Evolutionary conservation across 64 coral and sea anemone species (phyloP).

Genomic region (Stichodactyla mertensii): DNA sequence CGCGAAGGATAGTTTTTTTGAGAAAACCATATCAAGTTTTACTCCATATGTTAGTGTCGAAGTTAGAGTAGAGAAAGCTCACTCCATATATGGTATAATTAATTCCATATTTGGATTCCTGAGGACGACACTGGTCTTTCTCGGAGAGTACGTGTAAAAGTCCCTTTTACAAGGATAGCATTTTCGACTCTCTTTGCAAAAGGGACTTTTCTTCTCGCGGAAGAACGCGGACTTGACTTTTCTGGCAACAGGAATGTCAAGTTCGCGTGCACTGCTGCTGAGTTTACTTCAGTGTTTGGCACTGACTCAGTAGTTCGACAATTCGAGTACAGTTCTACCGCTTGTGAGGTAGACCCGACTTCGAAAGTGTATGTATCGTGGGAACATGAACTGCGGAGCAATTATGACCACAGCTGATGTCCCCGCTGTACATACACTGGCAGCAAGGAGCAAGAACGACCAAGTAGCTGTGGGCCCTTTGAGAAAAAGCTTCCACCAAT

Average conservation of each 20-base stretch:
- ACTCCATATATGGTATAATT: not conserved
- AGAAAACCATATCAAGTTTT: not conserved
- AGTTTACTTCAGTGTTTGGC: no score
- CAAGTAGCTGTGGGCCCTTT: not conserved
- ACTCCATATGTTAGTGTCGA: not conserved
- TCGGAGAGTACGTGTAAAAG: constrained; percentile 27
- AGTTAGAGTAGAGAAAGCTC: not conserved
- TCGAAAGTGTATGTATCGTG: not conserved
- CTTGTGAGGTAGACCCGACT: not conserved
- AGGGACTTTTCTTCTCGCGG: not conserved
- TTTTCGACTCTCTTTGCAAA: not conserved
- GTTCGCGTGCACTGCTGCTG: constrained; percentile 20
- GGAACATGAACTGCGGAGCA: not conserved
- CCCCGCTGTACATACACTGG: constrained; percentile 12
- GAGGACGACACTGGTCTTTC: not conserved
- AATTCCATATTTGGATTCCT: not conserved
- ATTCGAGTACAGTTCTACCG: not conserved
- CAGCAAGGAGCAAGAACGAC: not conserved
- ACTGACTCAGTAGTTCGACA: not conserved
- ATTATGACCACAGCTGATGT: constrained; percentile 13
- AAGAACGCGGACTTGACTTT: not conserved
- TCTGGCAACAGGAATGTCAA: constrained; percentile 5
- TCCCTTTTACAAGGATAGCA: constrained; percentile 10
- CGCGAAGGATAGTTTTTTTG: no score
- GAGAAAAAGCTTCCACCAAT: not conserved